Conservation (phyloP, 1,140 invertebrate genomes). For the Colletes gigas region DNA sequence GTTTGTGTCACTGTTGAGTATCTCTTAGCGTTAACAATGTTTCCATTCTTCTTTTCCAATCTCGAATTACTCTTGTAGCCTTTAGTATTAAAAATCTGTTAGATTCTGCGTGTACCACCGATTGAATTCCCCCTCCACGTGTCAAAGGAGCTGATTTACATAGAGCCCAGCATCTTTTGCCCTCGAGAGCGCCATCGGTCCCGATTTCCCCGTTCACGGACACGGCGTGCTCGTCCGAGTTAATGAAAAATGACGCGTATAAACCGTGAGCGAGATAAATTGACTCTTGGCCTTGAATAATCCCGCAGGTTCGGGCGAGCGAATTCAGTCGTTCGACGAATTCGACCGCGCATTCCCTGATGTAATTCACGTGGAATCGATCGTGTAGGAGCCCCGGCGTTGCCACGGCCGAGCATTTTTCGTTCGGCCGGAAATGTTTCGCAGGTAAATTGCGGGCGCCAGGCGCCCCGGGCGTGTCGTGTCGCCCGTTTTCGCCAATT, state of each 20-base stretch:
- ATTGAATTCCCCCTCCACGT: not conserved
- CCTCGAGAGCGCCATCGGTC: not conserved
- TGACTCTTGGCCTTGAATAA: conserved; percentile 53
- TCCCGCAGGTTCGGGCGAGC: conserved; percentile 38
- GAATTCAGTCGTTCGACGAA: conserved; percentile 49
- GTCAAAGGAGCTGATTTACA: conserved; percentile 14
- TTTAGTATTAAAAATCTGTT: not conserved
- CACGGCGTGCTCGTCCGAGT: conserved; percentile 8
- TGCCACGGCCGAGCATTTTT: conserved; percentile 32
- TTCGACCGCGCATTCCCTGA: conserved; percentile 57
- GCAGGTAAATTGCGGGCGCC: conserved; percentile 64
- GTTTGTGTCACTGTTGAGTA: too few relatives aligned
- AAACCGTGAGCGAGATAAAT: conserved; percentile 46
- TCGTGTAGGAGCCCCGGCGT: conserved; percentile 27
- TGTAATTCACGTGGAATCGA: conserved; percentile 67
- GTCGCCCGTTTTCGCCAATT: conserved; percentile 37
- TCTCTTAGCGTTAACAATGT: too few relatives aligned
- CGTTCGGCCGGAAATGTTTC: conserved; percentile 60
- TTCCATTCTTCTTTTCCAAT: too few relatives aligned
- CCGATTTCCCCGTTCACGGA: not conserved
- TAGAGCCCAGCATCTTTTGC: conserved; percentile 19
- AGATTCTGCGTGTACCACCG: not conserved
- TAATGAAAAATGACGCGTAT: conserved; percentile 48
- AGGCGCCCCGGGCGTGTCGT: conserved; percentile 50
- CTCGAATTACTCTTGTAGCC: not conserved